phyloP scores from a whole-genome alignment of 2,113 vertebrate genomes.

The human (Homo sapiens) region GRCh38 chr5:2655501-2656000 shows the following conservation, averaged over 20 bases:
- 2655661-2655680: neutral
- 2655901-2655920: fast-evolving
- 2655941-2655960: fast-evolving
- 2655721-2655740: fast-evolving
- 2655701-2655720: neutral
- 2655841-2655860: fast-evolving
- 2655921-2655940: fast-evolving
- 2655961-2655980: too few species aligned
- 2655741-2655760: fast-evolving
- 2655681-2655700: neutral
- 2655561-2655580: neutral
- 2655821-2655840: fast-evolving
- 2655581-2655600: neutral
- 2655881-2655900: fast-evolving
- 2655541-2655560: neutral
- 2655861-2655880: neutral
- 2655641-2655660: neutral
- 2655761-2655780: neutral
- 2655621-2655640: fast-evolving
- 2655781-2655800: neutral
- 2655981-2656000: fast-evolving
- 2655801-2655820: neutral
- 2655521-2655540: neutral
- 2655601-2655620: neutral
- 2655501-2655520: neutral